phyloP scores from a whole-genome alignment of 2,888 invertebrate species.

The Thera obeliscata region DNA sequence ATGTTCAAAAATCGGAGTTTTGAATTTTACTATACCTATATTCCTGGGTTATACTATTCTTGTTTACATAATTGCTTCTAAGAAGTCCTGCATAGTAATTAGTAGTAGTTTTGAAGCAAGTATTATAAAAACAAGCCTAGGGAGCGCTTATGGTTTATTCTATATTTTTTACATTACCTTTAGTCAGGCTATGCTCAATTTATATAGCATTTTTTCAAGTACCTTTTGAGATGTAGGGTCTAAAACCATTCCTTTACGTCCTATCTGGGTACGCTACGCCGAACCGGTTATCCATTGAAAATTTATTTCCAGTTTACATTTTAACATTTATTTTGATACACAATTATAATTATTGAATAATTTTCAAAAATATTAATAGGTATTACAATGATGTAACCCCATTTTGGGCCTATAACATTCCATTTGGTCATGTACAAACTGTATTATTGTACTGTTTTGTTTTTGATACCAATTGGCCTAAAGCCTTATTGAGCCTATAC shows the following conservation, averaged over 20 bases:
- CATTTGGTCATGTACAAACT: slow-evolving; percentile 9
- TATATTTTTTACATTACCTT: slow-evolving; percentile 17
- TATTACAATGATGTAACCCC: not conserved
- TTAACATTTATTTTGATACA: too few relatives aligned
- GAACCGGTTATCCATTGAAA: too few relatives aligned
- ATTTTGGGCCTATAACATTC: slow-evolving; percentile 22
- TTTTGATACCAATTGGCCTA: slow-evolving; percentile 18
- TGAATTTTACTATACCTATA: too few relatives aligned
- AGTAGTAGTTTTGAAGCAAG: not conserved
- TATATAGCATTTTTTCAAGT: slow-evolving; percentile 21
- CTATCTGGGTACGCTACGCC: too few relatives aligned
- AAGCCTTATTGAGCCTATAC: slow-evolving; percentile 4
- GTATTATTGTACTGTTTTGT: not conserved
- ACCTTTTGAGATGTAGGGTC: not conserved
- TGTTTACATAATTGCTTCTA: too few relatives aligned
- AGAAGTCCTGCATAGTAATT: not conserved
- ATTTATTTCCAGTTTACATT: too few relatives aligned
- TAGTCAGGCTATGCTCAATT: slow-evolving; percentile 26
- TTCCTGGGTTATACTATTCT: too few relatives aligned
- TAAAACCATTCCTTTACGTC: slow-evolving; percentile 9
- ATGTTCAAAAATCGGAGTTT: too few relatives aligned
- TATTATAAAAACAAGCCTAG: not conserved
- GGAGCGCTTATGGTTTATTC: slow-evolving; percentile 2
- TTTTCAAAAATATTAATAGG: too few relatives aligned
- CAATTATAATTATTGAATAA: too few relatives aligned